These are phyloP conservation scores for Sternarchorhynchus goeldii DNA, from an alignment of 2,797 vertebrate genomes.

Conservation along the genomic window DNA sequence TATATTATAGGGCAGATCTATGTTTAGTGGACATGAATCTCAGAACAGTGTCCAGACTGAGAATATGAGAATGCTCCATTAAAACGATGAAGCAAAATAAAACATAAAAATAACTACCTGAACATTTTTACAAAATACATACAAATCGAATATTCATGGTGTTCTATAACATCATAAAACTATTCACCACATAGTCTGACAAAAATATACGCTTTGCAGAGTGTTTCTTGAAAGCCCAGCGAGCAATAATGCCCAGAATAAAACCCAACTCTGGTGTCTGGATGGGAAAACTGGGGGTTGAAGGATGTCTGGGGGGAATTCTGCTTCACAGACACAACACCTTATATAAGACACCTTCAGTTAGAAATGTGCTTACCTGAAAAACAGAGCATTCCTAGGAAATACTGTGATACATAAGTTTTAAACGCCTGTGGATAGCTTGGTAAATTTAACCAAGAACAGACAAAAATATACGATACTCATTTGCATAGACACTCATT, in stretches of 20 bases:
- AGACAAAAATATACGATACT: background rate
- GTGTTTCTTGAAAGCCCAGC: background rate
- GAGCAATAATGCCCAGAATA: background rate
- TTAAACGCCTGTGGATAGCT: background rate
- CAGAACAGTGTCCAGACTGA: background rate
- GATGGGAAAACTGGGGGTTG: background rate
- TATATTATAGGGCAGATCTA: background rate
- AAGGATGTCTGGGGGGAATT: background rate
- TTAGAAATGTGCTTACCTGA: background rate
- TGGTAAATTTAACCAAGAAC: background rate
- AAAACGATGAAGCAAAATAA: too few relatives aligned
- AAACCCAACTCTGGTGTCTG: background rate
- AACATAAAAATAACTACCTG: background rate
- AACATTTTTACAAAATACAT: background rate
- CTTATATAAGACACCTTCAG: background rate
- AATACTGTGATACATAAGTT: background rate
- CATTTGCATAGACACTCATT: background rate
- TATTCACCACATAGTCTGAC: too few relatives aligned
- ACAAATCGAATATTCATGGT: background rate
- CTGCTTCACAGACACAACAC: background rate
- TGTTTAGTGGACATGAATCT: slow-evolving; percentile 13
- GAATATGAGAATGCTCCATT: background rate
- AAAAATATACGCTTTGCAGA: background rate
- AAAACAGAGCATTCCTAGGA: background rate
- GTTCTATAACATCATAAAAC: background rate